Percentiles rank a stretch among this genome's conserved stretches.
Evolutionary conservation across 1,140 invertebrate genomes (phyloP).

Genomic region (Streblospio benedicti): DNA sequence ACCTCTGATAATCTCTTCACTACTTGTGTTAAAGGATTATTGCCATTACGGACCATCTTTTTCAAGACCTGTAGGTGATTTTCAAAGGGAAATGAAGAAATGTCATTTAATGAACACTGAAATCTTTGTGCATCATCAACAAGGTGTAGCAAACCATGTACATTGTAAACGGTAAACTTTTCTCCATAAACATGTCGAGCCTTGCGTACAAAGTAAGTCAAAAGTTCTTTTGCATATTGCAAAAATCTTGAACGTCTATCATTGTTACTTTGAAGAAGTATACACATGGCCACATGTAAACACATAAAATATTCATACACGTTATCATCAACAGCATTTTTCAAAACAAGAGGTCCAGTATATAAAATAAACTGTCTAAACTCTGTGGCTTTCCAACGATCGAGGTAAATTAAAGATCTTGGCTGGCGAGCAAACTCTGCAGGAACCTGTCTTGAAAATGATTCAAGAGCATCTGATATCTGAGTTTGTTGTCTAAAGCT

Average conservation of each 20-base stretch:
- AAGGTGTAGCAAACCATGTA: neutral
- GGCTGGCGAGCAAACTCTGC: slow-evolving; percentile 42
- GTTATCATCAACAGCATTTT: slow-evolving; percentile 24
- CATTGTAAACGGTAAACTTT: neutral
- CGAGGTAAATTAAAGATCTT: slow-evolving; percentile 32
- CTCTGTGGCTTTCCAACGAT: slow-evolving; percentile 46
- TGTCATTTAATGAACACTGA: slow-evolving; percentile 5
- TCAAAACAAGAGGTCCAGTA: slow-evolving; percentile 35
- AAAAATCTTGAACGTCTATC: neutral
- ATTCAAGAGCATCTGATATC: slow-evolving; percentile 4
- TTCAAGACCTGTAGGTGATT: neutral
- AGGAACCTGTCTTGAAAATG: slow-evolving; percentile 4
- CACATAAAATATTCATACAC: slow-evolving; percentile 37
- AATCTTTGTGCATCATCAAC: neutral
- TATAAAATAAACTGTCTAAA: slow-evolving; percentile 46
- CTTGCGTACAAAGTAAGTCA: neutral
- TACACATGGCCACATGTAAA: slow-evolving; percentile 13
- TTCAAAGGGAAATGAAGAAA: neutral
- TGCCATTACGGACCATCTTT: neutral
- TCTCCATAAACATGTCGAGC: neutral
- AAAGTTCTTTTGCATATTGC: neutral
- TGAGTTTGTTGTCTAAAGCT: too few relatives aligned
- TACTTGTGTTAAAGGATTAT: slow-evolving; percentile 4
- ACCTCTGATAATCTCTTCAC: neutral
- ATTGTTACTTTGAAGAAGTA: neutral